These are phyloP conservation scores for Eupithecia insigniata DNA, from an alignment of 2,888 invertebrate species.

Conservation along the genomic window DNA sequence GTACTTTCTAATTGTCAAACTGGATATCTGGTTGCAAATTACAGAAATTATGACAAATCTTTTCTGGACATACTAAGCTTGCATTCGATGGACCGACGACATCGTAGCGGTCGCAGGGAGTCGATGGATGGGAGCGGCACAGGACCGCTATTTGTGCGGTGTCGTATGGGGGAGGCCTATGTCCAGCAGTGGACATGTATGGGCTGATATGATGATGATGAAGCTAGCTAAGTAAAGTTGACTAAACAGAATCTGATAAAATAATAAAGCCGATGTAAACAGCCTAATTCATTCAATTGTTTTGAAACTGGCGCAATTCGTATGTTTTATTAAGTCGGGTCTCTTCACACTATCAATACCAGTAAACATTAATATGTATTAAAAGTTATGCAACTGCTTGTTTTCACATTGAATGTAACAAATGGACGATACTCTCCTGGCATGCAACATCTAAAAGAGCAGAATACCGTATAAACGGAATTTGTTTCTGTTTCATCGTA, in stretches of 20 bases:
- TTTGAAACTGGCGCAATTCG: neutral
- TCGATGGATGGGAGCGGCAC: no score
- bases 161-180: no score
- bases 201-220: no score
- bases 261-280: neutral
- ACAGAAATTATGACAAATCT: neutral
- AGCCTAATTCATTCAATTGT: neutral
- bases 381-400: slow-evolving; percentile 15
- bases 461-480: slow-evolving; percentile 42
- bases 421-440: slow-evolving; percentile 6
- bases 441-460: slow-evolving; percentile 27
- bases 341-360: neutral
- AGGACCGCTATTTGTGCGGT: no score
- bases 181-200: no score
- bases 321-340: neutral
- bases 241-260: neutral
- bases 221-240: neutral
- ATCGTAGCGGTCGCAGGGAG: no score
- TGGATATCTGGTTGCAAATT: neutral
- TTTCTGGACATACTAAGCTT: neutral
- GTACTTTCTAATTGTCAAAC: neutral
- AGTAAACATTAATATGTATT: slow-evolving; percentile 11
- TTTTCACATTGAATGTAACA: slow-evolving; percentile 12
- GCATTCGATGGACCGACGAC: no score
- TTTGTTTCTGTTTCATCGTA: slow-evolving; percentile 46